Conservation (phyloP, 2,888 invertebrate genomes). For the Drosophila maculinotata region DNA sequence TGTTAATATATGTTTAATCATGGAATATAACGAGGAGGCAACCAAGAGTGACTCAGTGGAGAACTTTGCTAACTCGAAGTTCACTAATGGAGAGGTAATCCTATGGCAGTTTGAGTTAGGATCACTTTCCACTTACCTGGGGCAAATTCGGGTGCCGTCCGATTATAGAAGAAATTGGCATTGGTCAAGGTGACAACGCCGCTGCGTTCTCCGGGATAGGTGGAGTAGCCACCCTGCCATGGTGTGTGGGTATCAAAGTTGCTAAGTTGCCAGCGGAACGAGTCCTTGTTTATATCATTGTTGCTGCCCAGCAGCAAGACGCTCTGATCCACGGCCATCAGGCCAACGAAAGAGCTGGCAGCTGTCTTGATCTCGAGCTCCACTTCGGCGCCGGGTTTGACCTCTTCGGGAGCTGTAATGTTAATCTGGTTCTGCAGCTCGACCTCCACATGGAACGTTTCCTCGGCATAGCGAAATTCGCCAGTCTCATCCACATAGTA, state of each 20-base stretch:
- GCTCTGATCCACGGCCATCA: conserved; percentile 95
- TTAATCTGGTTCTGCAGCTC: conserved; percentile 88
- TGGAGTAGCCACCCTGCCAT: conserved; percentile 81
- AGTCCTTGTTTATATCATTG: conserved; percentile 85
- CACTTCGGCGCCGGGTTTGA: conserved; percentile 91
- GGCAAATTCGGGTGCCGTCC: conserved; percentile 62
- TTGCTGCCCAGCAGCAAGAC: conserved; percentile 90
- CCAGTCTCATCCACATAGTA: conserved; percentile 91
- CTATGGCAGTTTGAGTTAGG: no score
- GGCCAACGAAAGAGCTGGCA: conserved; percentile 93
- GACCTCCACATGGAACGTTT: conserved; percentile 92
- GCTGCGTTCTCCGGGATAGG: conserved; percentile 78
- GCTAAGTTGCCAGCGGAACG: conserved; percentile 88
- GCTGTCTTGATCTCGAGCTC: conserved; percentile 92
- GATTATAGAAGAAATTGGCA: conserved; percentile 81
- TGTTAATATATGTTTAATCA: neutral
- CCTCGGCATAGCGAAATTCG: conserved; percentile 93
- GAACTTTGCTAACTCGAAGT: no score
- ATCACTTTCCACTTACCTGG: no score
- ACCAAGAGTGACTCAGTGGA: neutral
- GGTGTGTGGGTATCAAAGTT: conserved; percentile 87
- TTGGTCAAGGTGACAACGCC: conserved; percentile 84
- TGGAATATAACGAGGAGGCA: neutral
- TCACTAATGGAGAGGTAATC: no score
- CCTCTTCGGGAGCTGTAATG: conserved; percentile 88